Evolutionary conservation across 2,113 vertebrate genomes (phyloP).

Genomic region (Rhea americana): DNA sequence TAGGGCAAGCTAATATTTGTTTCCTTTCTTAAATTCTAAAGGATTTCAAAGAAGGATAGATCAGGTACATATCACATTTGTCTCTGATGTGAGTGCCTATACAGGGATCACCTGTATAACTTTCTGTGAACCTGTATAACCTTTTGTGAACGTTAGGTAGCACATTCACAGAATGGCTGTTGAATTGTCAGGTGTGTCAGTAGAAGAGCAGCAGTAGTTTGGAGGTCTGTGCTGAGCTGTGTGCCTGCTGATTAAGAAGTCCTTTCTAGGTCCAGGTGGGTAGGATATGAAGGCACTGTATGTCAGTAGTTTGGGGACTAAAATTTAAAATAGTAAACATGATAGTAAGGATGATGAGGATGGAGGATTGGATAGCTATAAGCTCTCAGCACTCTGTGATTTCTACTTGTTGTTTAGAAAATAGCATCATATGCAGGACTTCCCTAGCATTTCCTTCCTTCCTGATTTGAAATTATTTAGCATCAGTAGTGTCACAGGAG

Average conservation of each 20-base stretch:
- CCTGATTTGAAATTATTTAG: not conserved
- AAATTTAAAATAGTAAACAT: not conserved
- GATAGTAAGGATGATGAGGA: not conserved
- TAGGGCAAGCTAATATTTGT: not conserved
- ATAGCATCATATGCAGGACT: not conserved
- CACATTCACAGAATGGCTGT: not conserved
- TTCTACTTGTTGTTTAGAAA: not conserved
- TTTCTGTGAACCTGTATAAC: too few species aligned
- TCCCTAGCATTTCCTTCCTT: not conserved
- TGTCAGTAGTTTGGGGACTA: not conserved
- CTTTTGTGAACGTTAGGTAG: not conserved
- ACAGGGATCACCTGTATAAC: not conserved
- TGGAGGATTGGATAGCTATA: not conserved
- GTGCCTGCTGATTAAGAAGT: not conserved
- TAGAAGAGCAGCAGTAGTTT: not conserved
- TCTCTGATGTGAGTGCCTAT: not conserved
- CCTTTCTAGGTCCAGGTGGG: not conserved
- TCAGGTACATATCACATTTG: fast-evolving
- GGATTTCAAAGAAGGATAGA: not conserved
- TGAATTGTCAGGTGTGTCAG: not conserved
- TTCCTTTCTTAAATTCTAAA: not conserved
- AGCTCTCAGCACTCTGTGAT: fast-evolving
- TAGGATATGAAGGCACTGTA: not conserved
- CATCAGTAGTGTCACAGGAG: not conserved
- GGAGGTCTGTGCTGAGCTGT: not conserved